Conservation (phyloP, 2,888 invertebrate genomes). For the Calameuta idolon region DNA sequence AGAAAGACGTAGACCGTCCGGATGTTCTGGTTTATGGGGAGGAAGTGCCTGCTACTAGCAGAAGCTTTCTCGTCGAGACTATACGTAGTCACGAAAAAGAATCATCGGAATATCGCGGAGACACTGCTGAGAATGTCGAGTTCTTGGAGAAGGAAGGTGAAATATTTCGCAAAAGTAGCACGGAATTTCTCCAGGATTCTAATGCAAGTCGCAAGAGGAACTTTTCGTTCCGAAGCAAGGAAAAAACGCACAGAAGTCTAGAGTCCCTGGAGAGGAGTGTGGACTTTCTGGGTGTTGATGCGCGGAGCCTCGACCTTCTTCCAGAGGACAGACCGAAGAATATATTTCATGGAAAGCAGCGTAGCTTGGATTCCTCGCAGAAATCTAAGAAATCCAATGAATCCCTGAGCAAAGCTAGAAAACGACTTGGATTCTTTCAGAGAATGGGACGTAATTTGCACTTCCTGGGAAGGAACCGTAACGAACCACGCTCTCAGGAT, state of each 20-base stretch:
- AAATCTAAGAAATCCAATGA: slow-evolving; percentile 42
- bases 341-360: slow-evolving; percentile 46
- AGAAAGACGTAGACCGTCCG: slow-evolving; percentile 52
- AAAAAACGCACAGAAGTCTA: slow-evolving; percentile 50
- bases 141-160: slow-evolving; percentile 55
- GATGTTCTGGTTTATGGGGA: slow-evolving; percentile 39
- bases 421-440: slow-evolving; percentile 51
- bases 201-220: slow-evolving; percentile 34
- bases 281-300: slow-evolving; percentile 39
- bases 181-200: slow-evolving; percentile 40
- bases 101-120: neutral
- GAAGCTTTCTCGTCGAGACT: slow-evolving; percentile 14
- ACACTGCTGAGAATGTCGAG: slow-evolving; percentile 41
- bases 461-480: slow-evolving; percentile 53
- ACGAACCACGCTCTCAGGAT: slow-evolving; percentile 34
- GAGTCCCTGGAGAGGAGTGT: slow-evolving; percentile 51
- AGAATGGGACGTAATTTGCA: slow-evolving; percentile 54
- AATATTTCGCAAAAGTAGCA: slow-evolving; percentile 52
- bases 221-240: slow-evolving; percentile 46
- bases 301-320: slow-evolving; percentile 49
- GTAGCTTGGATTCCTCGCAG: slow-evolving; percentile 48
- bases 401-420: slow-evolving; percentile 36
- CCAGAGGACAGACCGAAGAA: slow-evolving; percentile 39
- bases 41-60: slow-evolving; percentile 29
- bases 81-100: neutral